Percentiles rank a stretch among this genome's conserved stretches.
phyloP scores from a whole-genome alignment of 2,888 invertebrate species.

The Autographa gamma region DNA sequence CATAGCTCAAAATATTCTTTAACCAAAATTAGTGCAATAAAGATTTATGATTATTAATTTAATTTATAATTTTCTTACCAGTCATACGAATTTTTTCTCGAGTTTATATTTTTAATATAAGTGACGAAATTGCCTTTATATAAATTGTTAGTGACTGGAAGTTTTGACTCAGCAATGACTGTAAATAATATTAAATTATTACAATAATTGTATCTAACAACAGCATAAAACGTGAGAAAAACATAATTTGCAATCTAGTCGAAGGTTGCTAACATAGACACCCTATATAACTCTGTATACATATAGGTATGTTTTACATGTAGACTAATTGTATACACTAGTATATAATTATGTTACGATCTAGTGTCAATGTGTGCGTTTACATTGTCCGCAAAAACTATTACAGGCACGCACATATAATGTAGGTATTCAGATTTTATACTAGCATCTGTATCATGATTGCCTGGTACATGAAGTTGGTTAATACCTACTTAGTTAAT shows the following conservation, averaged over 20 bases:
- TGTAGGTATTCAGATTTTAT: constrained; percentile 3
- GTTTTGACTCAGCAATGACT: not conserved
- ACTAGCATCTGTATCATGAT: constrained; percentile 13
- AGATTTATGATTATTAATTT: too few relatives aligned
- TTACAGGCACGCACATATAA: constrained; percentile 20
- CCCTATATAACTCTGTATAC: not conserved
- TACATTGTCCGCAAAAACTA: constrained; percentile 22
- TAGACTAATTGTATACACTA: constrained; percentile 2
- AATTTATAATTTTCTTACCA: too few relatives aligned
- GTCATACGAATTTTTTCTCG: too few relatives aligned
- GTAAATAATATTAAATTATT: constrained; percentile 1
- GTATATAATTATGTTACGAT: constrained; percentile 6
- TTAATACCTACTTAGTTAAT: not conserved
- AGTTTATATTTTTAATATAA: too few relatives aligned
- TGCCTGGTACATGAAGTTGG: not conserved
- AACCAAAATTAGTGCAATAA: too few relatives aligned
- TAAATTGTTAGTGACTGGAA: too few relatives aligned
- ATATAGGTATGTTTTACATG: not conserved
- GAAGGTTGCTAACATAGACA: not conserved
- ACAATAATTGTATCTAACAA: constrained; percentile 1
- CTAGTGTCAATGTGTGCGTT: constrained; percentile 24
- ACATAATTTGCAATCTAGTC: not conserved
- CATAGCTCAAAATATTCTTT: too few relatives aligned
- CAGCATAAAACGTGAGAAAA: constrained; percentile 1
- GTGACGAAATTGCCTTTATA: too few relatives aligned